Base-by-base conservation (phyloP, 2,888 invertebrate species). In the Odontomyia ornata region DNA sequence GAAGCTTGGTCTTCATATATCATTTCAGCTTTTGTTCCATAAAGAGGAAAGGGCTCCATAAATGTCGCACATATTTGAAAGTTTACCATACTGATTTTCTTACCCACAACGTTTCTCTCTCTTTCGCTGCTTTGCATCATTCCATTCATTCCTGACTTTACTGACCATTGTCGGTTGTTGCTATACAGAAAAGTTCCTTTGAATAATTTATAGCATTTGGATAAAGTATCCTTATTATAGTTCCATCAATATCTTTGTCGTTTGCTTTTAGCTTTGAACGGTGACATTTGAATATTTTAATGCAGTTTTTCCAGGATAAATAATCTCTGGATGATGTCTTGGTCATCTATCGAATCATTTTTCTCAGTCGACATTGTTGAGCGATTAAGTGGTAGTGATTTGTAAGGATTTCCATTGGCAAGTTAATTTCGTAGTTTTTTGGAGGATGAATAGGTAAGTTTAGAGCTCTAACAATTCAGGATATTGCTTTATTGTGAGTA, bases 61-160 rank as follows among this genome's bases (percentile, higher is more conserved):
- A 60, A 60, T 23, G 60, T 60, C 60, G 25, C 25, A 60, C 23
- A 60, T 13, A 60, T 21, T 60, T 18, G 60, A 60, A 60, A 25
- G 25, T 60, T 60, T 60, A 60, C 60, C 25, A 60, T 60, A 15
- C n/a, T n/a, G n/a, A n/a, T n/a, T n/a, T n/a, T n/a, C n/a, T n/a
- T n/a, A n/a, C n/a, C n/a, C n/a, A n/a, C n/a, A n/a, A n/a, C n/a
- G n/a, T n/a, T n/a, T n/a, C n/a, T n/a, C n/a, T n/a, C n/a, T n/a
- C n/a, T n/a, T 25, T 60, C 60, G 60, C 13, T n/a, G n/a, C n/a
- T n/a, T 25, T 25, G 11, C 11, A 23, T 23, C 15, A 9, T 11
- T 60, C 25, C 52, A 52, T 52, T 36, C 36, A 5, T 9, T 36
- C 9, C 36, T 36, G 36, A 36, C 36, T 36, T 36, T 9, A 36